These are phyloP conservation scores for Metopia argyrocephala DNA, from an alignment of 2,888 invertebrate genomes.

Conservation along the genomic window DNA sequence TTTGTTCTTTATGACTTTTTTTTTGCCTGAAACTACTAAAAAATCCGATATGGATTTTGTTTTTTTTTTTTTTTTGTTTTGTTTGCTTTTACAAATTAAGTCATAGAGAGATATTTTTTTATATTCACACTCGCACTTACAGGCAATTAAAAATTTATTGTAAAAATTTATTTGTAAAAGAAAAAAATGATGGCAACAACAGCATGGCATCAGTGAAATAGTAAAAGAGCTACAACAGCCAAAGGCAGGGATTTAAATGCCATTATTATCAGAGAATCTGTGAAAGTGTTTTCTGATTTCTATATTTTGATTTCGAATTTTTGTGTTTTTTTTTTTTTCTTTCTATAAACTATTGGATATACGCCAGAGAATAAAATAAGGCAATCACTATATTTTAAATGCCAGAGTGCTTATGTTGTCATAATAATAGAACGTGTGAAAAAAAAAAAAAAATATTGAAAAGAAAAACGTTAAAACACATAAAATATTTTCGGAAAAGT, in stretches of 20 bases:
- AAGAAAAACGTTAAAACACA: background rate
- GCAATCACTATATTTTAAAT: slow-evolving; percentile 29
- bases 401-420: slow-evolving; percentile 48
- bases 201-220: background rate
- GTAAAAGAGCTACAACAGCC: slow-evolving; percentile 9
- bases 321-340: slow-evolving; percentile 2
- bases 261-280: slow-evolving; percentile 33
- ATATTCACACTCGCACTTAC: background rate
- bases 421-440: slow-evolving; percentile 61
- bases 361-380: slow-evolving; percentile 47
- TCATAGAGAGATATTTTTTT: slow-evolving; percentile 20
- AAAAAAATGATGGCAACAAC: background rate
- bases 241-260: slow-evolving; percentile 24
- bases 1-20: too few species aligned
- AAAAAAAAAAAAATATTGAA: slow-evolving; percentile 4
- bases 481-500: background rate
- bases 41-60: too few species aligned
- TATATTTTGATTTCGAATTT: background rate
- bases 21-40: too few species aligned
- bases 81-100: slow-evolving; percentile 36
- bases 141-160: slow-evolving; percentile 10
- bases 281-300: background rate
- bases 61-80: too few species aligned
- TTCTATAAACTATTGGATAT: slow-evolving; percentile 53
- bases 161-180: slow-evolving; percentile 23